Evolutionary conservation across 2,113 vertebrate genomes (phyloP).

Genomic region (Ailurus styani): DNA sequence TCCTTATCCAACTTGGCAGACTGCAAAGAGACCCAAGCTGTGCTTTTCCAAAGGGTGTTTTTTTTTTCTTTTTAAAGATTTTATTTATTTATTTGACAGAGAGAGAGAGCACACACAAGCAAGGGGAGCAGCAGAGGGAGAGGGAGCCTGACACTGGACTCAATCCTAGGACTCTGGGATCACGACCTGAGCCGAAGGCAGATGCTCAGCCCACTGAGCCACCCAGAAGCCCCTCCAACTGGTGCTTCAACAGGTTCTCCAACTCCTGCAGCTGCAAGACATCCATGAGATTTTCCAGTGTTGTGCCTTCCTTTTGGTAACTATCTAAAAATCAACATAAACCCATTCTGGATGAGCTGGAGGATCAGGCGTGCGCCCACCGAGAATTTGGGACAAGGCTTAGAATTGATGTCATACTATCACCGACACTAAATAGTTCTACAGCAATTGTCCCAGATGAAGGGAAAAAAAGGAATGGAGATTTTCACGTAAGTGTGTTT

Average conservation of each 20-base stretch:
- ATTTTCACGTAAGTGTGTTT: no score
- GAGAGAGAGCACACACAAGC: no score
- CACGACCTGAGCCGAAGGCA: no score
- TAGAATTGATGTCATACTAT: not conserved
- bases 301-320: not conserved
- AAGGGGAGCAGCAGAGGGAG: no score
- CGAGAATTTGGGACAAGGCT: accelerated
- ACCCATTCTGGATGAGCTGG: not conserved
- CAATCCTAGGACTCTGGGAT: no score
- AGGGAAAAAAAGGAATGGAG: not conserved
- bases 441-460: not conserved
- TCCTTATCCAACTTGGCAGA: not conserved
- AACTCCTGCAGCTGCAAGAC: not conserved
- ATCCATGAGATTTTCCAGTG: no score
- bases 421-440: not conserved
- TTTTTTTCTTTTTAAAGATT: no score
- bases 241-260: not conserved
- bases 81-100: no score
- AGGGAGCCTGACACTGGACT: accelerated
- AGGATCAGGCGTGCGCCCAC: no score
- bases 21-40: not conserved
- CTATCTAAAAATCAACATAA: not conserved
- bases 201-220: no score
- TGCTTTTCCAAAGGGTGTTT: accelerated
- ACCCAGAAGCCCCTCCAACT: no score